Evolutionary conservation across 2,888 invertebrate genomes (phyloP), one percentile per base, ranked within the genome.

Genomic region (Calliopum simillimum): DNA sequence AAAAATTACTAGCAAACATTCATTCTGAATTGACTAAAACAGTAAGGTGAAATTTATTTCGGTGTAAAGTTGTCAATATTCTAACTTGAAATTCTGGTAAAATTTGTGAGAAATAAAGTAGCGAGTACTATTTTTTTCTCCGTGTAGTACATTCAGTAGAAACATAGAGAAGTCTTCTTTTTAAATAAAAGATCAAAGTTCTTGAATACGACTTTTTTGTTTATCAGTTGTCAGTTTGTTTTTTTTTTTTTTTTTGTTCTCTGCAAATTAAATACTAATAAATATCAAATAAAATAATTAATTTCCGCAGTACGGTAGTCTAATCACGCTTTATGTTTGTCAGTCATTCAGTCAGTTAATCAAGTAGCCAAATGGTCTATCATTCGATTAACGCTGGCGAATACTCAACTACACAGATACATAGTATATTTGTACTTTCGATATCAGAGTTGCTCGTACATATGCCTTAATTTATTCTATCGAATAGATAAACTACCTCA

Each of bases 391-490:
- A 11, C 21, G 21, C 13, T 44, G 16, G 16, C 58, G 67, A 68
- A 68, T 71, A 67, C 41, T 56, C 16, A 49, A 58, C 69, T 8
- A 1, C 8, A 33, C 33, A 8, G 8, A 33, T 33, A 69, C n/a
- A n/a, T n/a, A n/a, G 61, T 70, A 62, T 65, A 61, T 61, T 70
- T 70, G 65, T 62, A 55, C 58, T 62, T 55, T 1, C 4, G 14
- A 14, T 49, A 16, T 49, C 0, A 16, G 8, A 49, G 44, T 44
- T 16, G 6, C 16, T 49, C 21, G 14, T 59, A 66, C 62, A 70
- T 66, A 61, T 44, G 62, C 61, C 68, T 62, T 61, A 51, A 61
- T 62, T 47, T 62, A 62, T 53, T 61, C 21, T 44, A 62, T 47
- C 41, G 13, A 21, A 16, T 19, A 47, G 68, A 68, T 68, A 68